phyloP scores from a whole-genome alignment of 2,113 vertebrate genomes.

The Siniperca knerii region DNA sequence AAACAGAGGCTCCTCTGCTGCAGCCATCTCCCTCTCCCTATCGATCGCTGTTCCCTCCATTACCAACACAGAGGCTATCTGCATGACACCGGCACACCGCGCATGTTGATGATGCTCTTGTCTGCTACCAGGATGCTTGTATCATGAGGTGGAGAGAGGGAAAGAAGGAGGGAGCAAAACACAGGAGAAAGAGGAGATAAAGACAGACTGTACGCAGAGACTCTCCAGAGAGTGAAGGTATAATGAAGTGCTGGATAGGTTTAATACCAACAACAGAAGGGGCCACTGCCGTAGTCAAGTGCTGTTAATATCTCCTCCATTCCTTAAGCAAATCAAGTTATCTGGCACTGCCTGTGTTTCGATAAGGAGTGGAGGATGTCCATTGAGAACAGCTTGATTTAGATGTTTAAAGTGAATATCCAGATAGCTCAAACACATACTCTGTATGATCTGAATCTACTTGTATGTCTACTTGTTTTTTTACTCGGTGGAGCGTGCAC shows the following conservation, averaged over 20 bases:
- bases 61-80: constrained; percentile 88
- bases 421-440: constrained; percentile 81
- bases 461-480: constrained; percentile 78
- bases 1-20: constrained; percentile 84
- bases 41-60: constrained; percentile 88
- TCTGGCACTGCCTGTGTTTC: constrained; percentile 78
- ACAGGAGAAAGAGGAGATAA: constrained; percentile 81
- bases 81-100: constrained; percentile 88
- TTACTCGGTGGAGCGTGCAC: constrained; percentile 59
- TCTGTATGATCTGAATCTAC: constrained; percentile 81
- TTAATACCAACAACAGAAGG: constrained; percentile 82
- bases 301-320: constrained; percentile 82
- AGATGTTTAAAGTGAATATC: constrained; percentile 85
- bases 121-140: constrained; percentile 69
- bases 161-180: constrained; percentile 69
- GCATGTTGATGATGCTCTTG: constrained; percentile 89
- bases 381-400: constrained; percentile 82
- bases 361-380: constrained; percentile 84
- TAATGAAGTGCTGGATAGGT: constrained; percentile 86
- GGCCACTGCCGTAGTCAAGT: constrained; percentile 77
- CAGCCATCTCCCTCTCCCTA: constrained; percentile 84
- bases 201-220: constrained; percentile 81
- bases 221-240: constrained; percentile 83
- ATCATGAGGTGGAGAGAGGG: constrained; percentile 60
- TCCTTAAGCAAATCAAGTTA: constrained; percentile 86